A percentile compares a stretch with the other conserved stretches of the same genome.
Evolutionary conservation across 2,888 invertebrate genomes (phyloP).

Genomic region (Archaeoteleia sp.): DNA sequence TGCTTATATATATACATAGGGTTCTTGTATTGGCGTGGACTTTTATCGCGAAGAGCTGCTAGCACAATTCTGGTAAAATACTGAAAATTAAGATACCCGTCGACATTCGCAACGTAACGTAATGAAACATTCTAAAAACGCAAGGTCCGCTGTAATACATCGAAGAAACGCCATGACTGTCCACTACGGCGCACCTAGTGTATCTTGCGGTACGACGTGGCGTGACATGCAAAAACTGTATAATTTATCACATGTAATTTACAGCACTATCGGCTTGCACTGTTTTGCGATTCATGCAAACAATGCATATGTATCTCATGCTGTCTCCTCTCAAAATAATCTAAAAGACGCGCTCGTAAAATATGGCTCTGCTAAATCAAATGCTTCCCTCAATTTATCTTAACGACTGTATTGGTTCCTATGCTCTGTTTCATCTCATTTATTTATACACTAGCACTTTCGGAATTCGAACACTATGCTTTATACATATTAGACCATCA

Average conservation of each 20-base stretch:
- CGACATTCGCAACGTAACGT: not conserved
- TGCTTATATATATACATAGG: constrained; percentile 58
- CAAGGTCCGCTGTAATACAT: constrained; percentile 30
- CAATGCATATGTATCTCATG: constrained; percentile 22
- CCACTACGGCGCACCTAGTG: constrained; percentile 22
- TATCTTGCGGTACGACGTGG: constrained; percentile 23
- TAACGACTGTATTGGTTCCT: constrained; percentile 30
- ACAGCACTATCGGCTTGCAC: constrained; percentile 23
- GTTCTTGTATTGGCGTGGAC: constrained; percentile 40
- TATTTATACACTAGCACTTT: constrained; percentile 59
- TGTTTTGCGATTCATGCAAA: not conserved
- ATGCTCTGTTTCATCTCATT: constrained; percentile 50
- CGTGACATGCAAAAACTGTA: constrained; percentile 23
- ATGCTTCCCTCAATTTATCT: constrained; percentile 41
- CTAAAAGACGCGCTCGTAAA: constrained; percentile 44
- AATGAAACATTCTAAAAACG: constrained; percentile 4
- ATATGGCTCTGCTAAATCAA: constrained; percentile 48
- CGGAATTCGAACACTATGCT: constrained; percentile 56
- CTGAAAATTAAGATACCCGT: constrained; percentile 26
- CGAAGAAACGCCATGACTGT: constrained; percentile 32
- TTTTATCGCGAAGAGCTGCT: constrained; percentile 6
- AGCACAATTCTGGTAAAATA: constrained; percentile 10
- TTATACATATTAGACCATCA: constrained; percentile 58
- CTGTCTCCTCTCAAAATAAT: constrained; percentile 37
- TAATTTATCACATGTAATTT: constrained; percentile 30